phyloP scores from a whole-genome alignment of 2,113 vertebrate species.

The Silurus meridionalis region DNA sequence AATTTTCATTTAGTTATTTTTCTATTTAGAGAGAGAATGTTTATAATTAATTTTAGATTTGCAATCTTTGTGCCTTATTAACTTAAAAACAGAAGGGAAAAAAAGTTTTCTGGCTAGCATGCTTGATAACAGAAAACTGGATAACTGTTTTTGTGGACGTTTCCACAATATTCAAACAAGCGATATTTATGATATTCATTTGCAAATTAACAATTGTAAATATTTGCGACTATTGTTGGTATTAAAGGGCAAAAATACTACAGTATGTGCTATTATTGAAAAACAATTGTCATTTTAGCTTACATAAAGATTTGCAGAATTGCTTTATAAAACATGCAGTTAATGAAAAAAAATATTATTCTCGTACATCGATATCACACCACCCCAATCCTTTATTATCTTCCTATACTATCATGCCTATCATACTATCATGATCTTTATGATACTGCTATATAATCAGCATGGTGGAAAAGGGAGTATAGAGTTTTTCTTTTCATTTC shows the following conservation, averaged over 20 bases:
- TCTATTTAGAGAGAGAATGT: too few species aligned
- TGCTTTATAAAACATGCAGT: not conserved
- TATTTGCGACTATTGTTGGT: not conserved
- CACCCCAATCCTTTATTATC: not conserved
- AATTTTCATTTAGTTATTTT: too few species aligned
- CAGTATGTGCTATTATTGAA: not conserved
- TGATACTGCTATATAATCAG: not conserved
- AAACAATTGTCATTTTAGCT: not conserved
- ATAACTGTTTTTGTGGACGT: not conserved
- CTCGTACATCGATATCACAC: not conserved
- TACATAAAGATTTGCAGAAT: not conserved
- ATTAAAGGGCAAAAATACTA: not conserved
- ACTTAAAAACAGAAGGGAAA: not conserved
- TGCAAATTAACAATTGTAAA: not conserved
- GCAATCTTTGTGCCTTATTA: not conserved
- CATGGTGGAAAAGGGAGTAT: not conserved
- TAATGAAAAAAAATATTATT: not conserved
- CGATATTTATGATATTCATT: not conserved
- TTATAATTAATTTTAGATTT: too few species aligned
- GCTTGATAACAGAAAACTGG: not conserved
- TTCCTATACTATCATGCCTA: not conserved
- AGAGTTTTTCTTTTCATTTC: not conserved
- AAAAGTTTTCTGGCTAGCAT: not conserved
- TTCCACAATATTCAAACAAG: not conserved
- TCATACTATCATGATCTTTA: not conserved